Conservation (phyloP, 2,797 vertebrate species). For the Anomalospiza imberbis region DNA sequence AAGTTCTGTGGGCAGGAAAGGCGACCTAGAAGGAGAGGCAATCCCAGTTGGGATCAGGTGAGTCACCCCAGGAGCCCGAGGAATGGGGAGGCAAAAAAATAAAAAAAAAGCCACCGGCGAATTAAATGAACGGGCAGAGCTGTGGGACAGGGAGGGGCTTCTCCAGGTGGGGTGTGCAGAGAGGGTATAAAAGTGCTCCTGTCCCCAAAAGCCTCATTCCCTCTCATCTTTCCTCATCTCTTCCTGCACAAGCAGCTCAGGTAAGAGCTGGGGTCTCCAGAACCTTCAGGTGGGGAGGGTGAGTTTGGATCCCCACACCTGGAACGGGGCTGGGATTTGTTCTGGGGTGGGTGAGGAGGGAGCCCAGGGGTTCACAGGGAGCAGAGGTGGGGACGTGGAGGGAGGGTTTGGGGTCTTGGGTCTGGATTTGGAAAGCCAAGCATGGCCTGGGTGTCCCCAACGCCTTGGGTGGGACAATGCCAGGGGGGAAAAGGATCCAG, state of each 20-base stretch:
- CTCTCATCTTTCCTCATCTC: neutral
- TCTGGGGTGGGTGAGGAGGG: neutral
- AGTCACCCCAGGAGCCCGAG: neutral
- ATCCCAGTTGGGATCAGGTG: neutral
- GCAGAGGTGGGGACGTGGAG: neutral
- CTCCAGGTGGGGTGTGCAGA: neutral
- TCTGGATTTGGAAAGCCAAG: neutral
- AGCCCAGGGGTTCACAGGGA: accelerated
- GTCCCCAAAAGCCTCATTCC: neutral
- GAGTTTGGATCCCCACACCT: accelerated
- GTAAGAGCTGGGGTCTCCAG: neutral
- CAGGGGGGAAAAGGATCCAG: accelerated
- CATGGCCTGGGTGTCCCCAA: accelerated
- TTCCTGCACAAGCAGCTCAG: neutral
- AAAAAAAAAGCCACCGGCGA: accelerated
- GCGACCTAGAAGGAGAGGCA: neutral
- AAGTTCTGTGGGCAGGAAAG: neutral
- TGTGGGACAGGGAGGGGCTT: neutral
- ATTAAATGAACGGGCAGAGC: neutral
- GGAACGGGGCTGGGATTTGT: neutral
- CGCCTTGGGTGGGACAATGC: accelerated
- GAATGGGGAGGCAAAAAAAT: neutral
- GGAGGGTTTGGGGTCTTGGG: neutral
- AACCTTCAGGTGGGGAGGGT: accelerated
- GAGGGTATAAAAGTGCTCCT: neutral